A percentile compares a stretch with the other conserved stretches of the same genome.
These are phyloP conservation scores for Argynnis bischoffii DNA, from an alignment of 2,888 invertebrate genomes.

Conservation along the genomic window DNA sequence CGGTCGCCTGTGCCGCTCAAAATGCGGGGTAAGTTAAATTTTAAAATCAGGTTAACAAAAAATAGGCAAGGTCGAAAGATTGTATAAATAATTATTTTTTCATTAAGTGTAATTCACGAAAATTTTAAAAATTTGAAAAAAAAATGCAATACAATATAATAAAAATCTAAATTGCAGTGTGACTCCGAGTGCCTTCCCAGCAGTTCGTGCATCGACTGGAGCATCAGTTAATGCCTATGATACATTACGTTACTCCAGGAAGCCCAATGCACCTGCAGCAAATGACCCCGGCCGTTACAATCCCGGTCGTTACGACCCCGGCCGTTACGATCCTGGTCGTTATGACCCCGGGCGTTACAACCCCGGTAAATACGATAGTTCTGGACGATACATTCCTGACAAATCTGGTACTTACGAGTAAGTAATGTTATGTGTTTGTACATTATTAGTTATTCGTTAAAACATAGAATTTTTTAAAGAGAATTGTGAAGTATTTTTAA, in stretches of 20 bases:
- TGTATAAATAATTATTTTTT: too few relatives aligned
- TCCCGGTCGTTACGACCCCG: slow-evolving; percentile 45
- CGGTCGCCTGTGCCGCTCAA: slow-evolving; percentile 63
- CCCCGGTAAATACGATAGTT: slow-evolving; percentile 43
- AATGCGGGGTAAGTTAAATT: slow-evolving; percentile 30
- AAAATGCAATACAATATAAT: background rate
- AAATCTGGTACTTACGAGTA: slow-evolving; percentile 66
- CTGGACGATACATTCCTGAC: slow-evolving; percentile 52
- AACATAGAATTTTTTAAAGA: too few relatives aligned
- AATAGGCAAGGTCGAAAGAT: too few relatives aligned
- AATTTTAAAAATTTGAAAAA: background rate
- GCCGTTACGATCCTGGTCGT: slow-evolving; percentile 41
- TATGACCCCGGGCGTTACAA: slow-evolving; percentile 45
- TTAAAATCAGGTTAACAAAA: background rate
- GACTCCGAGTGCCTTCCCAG: slow-evolving; percentile 31
- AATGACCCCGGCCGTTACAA: slow-evolving; percentile 39
- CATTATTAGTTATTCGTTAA: background rate
- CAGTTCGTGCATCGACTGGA: slow-evolving; percentile 33
- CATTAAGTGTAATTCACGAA: too few relatives aligned
- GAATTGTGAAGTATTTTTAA: too few relatives aligned
- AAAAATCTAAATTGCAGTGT: slow-evolving; percentile 21
- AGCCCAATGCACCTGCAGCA: slow-evolving; percentile 38
- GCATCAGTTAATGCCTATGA: slow-evolving; percentile 32
- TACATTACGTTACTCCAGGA: slow-evolving; percentile 33
- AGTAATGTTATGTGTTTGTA: slow-evolving; percentile 37